Evolutionary conservation across 2,797 vertebrate genomes (phyloP).

Genomic region (Sternotherus odoratus): DNA sequence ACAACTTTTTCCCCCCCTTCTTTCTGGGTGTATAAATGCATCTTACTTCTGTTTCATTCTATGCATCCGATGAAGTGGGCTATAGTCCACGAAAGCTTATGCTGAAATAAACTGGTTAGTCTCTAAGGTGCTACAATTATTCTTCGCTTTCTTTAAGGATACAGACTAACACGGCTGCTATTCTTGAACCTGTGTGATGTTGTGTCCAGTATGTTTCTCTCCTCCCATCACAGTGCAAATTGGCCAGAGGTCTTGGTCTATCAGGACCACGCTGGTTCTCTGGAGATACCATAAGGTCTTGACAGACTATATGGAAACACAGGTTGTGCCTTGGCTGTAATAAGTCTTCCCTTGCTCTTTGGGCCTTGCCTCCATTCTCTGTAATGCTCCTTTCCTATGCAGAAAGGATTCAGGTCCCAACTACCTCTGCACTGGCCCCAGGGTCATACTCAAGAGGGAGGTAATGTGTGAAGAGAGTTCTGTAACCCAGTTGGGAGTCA

Average conservation of each 20-base stretch:
- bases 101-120: no score
- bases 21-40: no score
- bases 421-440: neutral
- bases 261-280: neutral
- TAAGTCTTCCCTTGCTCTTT: neutral
- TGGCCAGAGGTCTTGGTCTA: neutral
- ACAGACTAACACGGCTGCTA: no score
- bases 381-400: no score
- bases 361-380: neutral
- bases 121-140: no score
- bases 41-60: no score
- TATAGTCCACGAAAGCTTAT: no score
- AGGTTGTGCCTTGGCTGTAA: neutral
- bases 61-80: no score
- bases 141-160: no score
- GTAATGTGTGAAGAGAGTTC: neutral
- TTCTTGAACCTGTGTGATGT: no score
- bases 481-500: neutral
- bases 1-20: no score
- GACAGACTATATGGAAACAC: neutral
- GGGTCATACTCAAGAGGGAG: neutral
- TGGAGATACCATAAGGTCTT: neutral
- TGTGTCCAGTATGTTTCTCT: neutral
- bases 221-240: neutral
- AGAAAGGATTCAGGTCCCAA: neutral